A percentile compares a stretch with the other conserved stretches of the same genome.
Evolutionary conservation across 1,140 invertebrate species (phyloP).

Genomic region (Hycleus cichorii): DNA sequence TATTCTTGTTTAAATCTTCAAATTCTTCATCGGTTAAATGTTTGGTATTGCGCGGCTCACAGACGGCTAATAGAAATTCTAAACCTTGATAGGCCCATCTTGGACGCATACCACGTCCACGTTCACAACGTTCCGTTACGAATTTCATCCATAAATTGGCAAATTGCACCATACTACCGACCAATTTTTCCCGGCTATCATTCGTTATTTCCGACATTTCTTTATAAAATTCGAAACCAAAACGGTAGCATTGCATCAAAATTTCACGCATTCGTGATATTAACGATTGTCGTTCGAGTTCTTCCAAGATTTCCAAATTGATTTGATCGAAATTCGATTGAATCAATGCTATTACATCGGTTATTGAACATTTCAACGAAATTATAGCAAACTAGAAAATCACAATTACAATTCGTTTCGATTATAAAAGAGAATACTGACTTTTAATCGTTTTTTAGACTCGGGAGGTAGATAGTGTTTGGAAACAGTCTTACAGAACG

Average conservation of each 20-base stretch:
- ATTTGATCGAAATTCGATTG: conserved; percentile 50
- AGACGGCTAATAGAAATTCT: conserved; percentile 75
- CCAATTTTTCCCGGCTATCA: conserved; percentile 27
- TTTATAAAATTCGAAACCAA: conserved; percentile 85
- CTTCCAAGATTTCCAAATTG: conserved; percentile 51
- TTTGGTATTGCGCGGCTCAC: conserved; percentile 71
- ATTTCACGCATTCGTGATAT: conserved; percentile 66
- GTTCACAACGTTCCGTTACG: conserved; percentile 71
- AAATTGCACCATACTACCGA: conserved; percentile 57
- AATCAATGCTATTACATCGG: conserved; percentile 53
- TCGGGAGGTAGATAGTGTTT: conserved; percentile 47
- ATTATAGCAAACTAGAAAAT: conserved; percentile 50
- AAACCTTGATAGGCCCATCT: conserved; percentile 80
- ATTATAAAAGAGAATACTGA: conserved; percentile 29
- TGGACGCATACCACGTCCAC: conserved; percentile 72
- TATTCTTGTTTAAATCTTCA: conserved; percentile 46
- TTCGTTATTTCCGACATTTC: conserved; percentile 52
- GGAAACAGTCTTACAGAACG: conserved; percentile 70
- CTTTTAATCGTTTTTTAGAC: conserved; percentile 55
- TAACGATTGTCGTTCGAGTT: conserved; percentile 42
- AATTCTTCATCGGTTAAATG: conserved; percentile 70
- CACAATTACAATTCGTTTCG: not conserved
- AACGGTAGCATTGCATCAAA: conserved; percentile 77
- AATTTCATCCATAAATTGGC: conserved; percentile 84
- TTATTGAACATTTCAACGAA: conserved; percentile 54